These are phyloP conservation scores for Drosophila nigromelanica DNA, from an alignment of 1,140 invertebrate species.

Conservation along the genomic window DNA sequence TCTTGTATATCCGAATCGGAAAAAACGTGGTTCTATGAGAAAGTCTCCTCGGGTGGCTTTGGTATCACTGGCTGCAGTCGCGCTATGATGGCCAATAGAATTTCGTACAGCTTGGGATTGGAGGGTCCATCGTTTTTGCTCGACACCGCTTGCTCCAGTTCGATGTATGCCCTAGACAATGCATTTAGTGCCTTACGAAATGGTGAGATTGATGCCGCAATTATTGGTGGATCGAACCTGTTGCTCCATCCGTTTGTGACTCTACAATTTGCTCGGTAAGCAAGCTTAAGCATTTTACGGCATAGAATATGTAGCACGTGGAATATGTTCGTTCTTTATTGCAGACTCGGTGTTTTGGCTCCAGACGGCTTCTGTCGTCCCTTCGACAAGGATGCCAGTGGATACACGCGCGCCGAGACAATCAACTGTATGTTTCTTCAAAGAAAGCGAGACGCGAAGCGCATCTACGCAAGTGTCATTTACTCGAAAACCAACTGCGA, in stretches of 20 bases:
- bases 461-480: conserved; percentile 88
- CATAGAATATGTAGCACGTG: background rate
- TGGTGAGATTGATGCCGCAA: conserved; percentile 93
- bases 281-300: background rate
- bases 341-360: conserved; percentile 92
- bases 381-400: conserved; percentile 93
- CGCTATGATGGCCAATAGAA: conserved; percentile 95
- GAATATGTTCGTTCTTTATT: background rate
- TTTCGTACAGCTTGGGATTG: conserved; percentile 90
- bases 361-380: conserved; percentile 93
- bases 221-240: conserved; percentile 93
- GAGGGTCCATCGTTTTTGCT: conserved; percentile 92
- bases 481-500: conserved; percentile 91
- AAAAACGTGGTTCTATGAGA: conserved; percentile 89
- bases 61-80: conserved; percentile 92
- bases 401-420: conserved; percentile 91
- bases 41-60: conserved; percentile 86
- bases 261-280: conserved; percentile 90
- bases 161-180: conserved; percentile 92
- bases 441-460: conserved; percentile 90
- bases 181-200: conserved; percentile 90
- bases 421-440: conserved; percentile 92
- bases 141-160: conserved; percentile 96
- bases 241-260: conserved; percentile 94
- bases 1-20: conserved; percentile 91